Conservation (phyloP, 2,888 invertebrate genomes). For the Epicampocera succincta region DNA sequence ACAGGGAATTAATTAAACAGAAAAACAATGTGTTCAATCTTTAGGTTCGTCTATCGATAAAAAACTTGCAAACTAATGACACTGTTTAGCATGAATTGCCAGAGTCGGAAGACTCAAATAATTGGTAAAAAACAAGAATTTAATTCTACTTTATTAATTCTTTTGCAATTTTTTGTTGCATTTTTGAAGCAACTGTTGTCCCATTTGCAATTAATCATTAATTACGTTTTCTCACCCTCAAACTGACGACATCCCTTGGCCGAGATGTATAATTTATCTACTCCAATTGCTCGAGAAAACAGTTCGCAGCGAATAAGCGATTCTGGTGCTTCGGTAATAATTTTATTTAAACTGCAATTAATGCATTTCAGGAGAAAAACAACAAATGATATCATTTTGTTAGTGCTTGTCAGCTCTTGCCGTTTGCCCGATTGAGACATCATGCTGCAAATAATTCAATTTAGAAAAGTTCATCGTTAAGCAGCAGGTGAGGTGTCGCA, state of each 20-base stretch:
- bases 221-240: constrained; percentile 2
- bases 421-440: constrained; percentile 35
- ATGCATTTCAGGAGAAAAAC: neutral
- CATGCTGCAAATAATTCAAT: constrained; percentile 52
- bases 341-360: neutral
- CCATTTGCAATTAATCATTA: too few relatives aligned
- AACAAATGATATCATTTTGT: constrained; percentile 32
- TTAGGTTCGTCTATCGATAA: too few relatives aligned
- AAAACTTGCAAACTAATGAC: too few relatives aligned
- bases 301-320: neutral
- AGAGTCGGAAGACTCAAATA: too few relatives aligned
- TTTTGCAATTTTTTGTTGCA: too few relatives aligned
- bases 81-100: too few relatives aligned
- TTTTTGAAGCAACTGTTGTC: too few relatives aligned
- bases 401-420: neutral
- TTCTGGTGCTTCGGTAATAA: neutral
- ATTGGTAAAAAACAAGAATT: too few relatives aligned
- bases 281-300: too few relatives aligned
- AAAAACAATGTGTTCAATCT: too few relatives aligned
- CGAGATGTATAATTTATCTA: neutral
- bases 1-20: too few relatives aligned
- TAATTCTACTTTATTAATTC: too few relatives aligned
- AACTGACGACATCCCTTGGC: constrained; percentile 12
- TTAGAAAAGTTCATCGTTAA: constrained; percentile 26
- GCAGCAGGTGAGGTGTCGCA: constrained; percentile 43